A percentile compares a stretch with the other conserved stretches of the same genome.
phyloP scores from a whole-genome alignment of 2,888 invertebrate species.

The Spisula subtruncata region DNA sequence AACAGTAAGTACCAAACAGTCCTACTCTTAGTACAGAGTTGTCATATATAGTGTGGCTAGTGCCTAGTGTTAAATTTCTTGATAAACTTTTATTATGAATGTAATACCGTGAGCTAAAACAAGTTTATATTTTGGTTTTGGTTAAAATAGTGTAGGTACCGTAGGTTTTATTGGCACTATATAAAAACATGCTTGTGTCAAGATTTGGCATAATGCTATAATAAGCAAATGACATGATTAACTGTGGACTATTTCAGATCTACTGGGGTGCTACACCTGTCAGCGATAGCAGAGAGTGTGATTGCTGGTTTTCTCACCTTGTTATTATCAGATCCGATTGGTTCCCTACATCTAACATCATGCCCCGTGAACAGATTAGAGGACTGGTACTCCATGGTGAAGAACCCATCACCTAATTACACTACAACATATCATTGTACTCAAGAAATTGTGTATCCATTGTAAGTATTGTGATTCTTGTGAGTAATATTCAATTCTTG shows the following conservation, averaged over 20 bases:
- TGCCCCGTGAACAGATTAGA: slow-evolving; percentile 94
- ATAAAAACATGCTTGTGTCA: too few relatives aligned
- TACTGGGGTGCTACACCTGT: slow-evolving; percentile 93
- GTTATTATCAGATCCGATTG: slow-evolving; percentile 94
- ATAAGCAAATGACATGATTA: too few relatives aligned
- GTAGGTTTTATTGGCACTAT: too few relatives aligned
- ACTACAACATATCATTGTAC: slow-evolving; percentile 96
- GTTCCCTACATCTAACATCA: slow-evolving; percentile 92
- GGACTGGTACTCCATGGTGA: slow-evolving; percentile 98
- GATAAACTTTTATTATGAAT: too few relatives aligned
- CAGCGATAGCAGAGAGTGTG: slow-evolving; percentile 94
- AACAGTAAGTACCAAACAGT: slow-evolving; percentile 89
- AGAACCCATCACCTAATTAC: slow-evolving; percentile 98
- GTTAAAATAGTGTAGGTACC: too few relatives aligned
- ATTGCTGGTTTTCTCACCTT: slow-evolving; percentile 93
- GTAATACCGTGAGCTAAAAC: too few relatives aligned
- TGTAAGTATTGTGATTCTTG: slow-evolving; percentile 90
- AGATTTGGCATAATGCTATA: too few relatives aligned
- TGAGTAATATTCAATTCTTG: too few relatives aligned
- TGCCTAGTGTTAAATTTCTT: too few relatives aligned
- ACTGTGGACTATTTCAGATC: slow-evolving; percentile 90
- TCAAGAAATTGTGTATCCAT: slow-evolving; percentile 98
- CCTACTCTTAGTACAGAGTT: background rate
- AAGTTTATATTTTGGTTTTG: too few relatives aligned
- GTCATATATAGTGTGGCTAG: background rate